Evolutionary conservation across 2,888 invertebrate species (phyloP).

Genomic region (Cecidostiba fungosa): DNA sequence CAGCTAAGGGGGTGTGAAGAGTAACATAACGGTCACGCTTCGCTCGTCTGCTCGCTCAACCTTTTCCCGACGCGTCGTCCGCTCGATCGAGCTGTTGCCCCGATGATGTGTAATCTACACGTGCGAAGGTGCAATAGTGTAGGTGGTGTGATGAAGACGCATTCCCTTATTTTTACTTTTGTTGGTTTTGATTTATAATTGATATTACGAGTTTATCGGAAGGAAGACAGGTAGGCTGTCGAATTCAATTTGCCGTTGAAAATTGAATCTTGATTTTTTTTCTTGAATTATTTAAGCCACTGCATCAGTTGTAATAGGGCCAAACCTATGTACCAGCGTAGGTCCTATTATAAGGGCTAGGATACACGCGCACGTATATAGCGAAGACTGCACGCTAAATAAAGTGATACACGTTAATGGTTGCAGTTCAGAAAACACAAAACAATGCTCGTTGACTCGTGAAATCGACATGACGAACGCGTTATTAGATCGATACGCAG

Average conservation of each 20-base stretch:
- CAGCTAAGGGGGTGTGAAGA: slow-evolving; percentile 23
- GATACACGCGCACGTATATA: neutral
- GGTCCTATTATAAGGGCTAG: no score
- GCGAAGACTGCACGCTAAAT: neutral
- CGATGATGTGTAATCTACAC: neutral
- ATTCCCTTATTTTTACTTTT: slow-evolving; percentile 22
- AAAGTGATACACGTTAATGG: slow-evolving; percentile 52
- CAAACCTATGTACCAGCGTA: no score
- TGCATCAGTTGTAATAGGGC: no score
- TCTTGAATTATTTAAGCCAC: no score
- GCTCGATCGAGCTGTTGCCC: neutral
- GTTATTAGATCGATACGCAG: slow-evolving; percentile 51
- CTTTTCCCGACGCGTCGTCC: slow-evolving; percentile 4
- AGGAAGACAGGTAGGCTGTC: no score
- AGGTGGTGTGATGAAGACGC: neutral
- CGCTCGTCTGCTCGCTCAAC: slow-evolving; percentile 21
- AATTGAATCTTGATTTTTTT: no score
- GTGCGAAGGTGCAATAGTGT: neutral
- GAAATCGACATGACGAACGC: slow-evolving; percentile 52
- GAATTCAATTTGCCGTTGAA: no score
- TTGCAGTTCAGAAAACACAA: slow-evolving; percentile 17
- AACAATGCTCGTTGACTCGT: slow-evolving; percentile 47
- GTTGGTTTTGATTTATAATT: no score
- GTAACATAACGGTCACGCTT: slow-evolving; percentile 50
- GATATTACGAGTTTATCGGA: no score